Percentiles rank a stretch among this genome's conserved stretches.
phyloP scores from a whole-genome alignment of 2,113 vertebrate genomes.

The Rhinolophus sinicus region DNA sequence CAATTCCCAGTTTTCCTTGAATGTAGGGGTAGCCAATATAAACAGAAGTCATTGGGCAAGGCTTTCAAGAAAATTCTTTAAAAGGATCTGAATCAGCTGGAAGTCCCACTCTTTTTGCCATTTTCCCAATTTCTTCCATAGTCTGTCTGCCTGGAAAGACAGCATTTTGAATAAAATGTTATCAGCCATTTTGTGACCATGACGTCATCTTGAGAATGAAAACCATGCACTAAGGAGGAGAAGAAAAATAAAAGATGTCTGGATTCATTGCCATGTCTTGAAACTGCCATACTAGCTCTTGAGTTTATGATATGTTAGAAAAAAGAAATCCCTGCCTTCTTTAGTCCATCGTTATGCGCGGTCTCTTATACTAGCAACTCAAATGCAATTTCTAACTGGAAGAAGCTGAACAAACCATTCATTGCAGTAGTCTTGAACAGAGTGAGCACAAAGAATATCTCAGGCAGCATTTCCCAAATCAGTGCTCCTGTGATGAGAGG shows the following conservation, averaged over 20 bases:
- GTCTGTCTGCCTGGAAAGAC: not conserved
- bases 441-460: not conserved
- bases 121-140: not conserved
- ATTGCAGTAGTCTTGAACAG: not conserved
- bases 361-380: not conserved
- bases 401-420: not conserved
- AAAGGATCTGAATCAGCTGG: not conserved
- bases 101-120: not conserved
- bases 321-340: not conserved
- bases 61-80: constrained; percentile 18
- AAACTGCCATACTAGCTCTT: not conserved
- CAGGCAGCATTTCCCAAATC: not conserved
- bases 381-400: not conserved
- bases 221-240: not conserved
- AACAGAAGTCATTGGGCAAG: not conserved
- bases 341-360: not conserved
- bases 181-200: constrained; percentile 6
- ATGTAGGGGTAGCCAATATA: not conserved
- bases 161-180: constrained; percentile 1
- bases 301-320: not conserved
- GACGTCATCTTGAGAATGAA: not conserved
- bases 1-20: not conserved
- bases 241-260: not conserved
- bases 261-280: not conserved
- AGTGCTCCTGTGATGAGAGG: not conserved